These are phyloP conservation scores for Holotrichia oblita DNA, from an alignment of 1,140 invertebrate species.

Conservation along the genomic window DNA sequence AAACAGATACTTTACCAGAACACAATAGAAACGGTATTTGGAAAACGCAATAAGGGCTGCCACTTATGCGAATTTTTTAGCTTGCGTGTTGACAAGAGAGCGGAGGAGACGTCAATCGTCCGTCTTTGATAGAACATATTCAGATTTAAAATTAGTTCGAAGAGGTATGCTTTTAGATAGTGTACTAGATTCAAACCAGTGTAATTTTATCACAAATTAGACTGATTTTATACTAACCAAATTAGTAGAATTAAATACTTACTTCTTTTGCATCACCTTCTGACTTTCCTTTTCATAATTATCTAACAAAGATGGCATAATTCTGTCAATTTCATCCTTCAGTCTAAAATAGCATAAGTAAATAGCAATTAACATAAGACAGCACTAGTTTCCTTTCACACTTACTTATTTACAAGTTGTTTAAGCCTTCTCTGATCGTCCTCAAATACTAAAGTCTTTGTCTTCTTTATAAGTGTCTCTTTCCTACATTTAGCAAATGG, in stretches of 20 bases:
- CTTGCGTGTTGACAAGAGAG: too few relatives aligned
- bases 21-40: too few relatives aligned
- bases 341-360: slow-evolving; percentile 58
- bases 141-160: too few relatives aligned
- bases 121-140: too few relatives aligned
- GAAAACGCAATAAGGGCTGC: too few relatives aligned
- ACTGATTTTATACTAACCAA: not conserved
- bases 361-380: slow-evolving; percentile 36
- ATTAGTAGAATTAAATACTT: slow-evolving; percentile 49
- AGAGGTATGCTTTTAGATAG: too few relatives aligned
- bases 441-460: slow-evolving; percentile 71
- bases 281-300: slow-evolving; percentile 68
- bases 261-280: slow-evolving; percentile 67
- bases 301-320: slow-evolving; percentile 68
- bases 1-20: too few relatives aligned
- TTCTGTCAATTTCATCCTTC: slow-evolving; percentile 65
- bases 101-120: too few relatives aligned
- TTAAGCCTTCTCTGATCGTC: slow-evolving; percentile 69
- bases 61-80: too few relatives aligned
- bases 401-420: slow-evolving; percentile 63
- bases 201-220: too few relatives aligned
- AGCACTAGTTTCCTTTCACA: slow-evolving; percentile 40
- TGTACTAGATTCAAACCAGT: too few relatives aligned
- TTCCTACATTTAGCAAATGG: slow-evolving; percentile 73
- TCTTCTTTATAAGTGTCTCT: slow-evolving; percentile 72